Percentiles rank a stretch among this genome's conserved stretches.
Evolutionary conservation across 2,797 vertebrate species (phyloP).

Genomic region (Hypotaenidia okinawae): DNA sequence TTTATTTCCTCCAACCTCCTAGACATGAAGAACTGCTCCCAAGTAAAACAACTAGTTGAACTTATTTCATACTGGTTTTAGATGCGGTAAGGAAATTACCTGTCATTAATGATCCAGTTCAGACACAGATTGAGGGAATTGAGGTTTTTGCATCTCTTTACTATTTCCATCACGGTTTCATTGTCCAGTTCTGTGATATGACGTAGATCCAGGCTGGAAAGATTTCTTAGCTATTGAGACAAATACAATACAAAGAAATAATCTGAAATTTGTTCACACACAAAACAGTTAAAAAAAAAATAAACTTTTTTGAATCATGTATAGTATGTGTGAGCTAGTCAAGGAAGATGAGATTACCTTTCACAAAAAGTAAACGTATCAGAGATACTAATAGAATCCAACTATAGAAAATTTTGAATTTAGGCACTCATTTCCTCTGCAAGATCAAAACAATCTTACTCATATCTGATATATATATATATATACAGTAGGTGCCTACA

Average conservation of each 20-base stretch:
- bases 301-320: not conserved
- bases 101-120: slow-evolving; percentile 99
- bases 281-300: not conserved
- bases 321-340: not conserved
- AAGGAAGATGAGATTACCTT: not conserved
- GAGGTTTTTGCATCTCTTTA: slow-evolving; percentile 93
- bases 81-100: slow-evolving; percentile 76
- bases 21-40: not conserved
- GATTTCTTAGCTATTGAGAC: slow-evolving; percentile 86
- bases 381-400: not conserved
- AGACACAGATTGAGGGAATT: slow-evolving; percentile 97
- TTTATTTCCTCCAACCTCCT: not conserved
- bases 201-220: slow-evolving; percentile 93
- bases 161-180: slow-evolving; percentile 98
- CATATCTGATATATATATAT: not conserved
- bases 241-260: slow-evolving; percentile 59
- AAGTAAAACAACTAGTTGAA: not conserved
- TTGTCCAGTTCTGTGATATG: slow-evolving; percentile 98
- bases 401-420: not conserved
- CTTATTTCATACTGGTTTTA: slow-evolving; percentile 3
- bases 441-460: not conserved
- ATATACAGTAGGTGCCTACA: rapidly evolving
- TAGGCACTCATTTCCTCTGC: not conserved
- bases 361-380: not conserved
- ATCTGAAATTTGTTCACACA: slow-evolving; percentile 7